These are phyloP conservation scores for Drosophila rellima DNA, from an alignment of 2,888 invertebrate species.

Conservation along the genomic window DNA sequence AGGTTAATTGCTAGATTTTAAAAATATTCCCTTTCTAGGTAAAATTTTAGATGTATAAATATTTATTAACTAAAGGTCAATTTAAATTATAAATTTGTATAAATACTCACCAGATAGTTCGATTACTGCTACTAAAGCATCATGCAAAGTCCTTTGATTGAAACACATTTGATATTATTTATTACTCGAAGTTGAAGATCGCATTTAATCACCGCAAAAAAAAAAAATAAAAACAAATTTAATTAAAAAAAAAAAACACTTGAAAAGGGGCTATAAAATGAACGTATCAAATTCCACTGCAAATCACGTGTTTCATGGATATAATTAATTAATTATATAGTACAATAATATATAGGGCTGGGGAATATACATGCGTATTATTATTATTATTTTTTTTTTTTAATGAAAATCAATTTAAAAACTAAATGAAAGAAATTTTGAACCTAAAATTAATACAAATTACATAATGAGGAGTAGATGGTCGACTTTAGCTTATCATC, in stretches of 20 bases:
- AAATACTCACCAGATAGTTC: background rate
- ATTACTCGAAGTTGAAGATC: slow-evolving; percentile 36
- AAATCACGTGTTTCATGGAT: slow-evolving; percentile 2
- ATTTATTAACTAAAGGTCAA: background rate
- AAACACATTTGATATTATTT: slow-evolving; percentile 15
- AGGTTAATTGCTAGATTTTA: too few relatives aligned
- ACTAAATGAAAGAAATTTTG: slow-evolving; percentile 8
- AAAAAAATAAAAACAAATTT: slow-evolving; percentile 4
- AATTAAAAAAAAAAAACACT: slow-evolving; percentile 1
- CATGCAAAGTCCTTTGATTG: background rate
- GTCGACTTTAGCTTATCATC: background rate
- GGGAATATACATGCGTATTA: background rate
- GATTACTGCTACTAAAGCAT: background rate
- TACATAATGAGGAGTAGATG: slow-evolving; percentile 3
- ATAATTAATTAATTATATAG: slow-evolving; percentile 2
- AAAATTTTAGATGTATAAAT: too few relatives aligned
- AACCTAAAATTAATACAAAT: slow-evolving; percentile 19
- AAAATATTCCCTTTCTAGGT: too few relatives aligned
- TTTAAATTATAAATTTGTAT: background rate
- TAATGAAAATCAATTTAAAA: too few relatives aligned
- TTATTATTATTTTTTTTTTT: too few relatives aligned
- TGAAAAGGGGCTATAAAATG: slow-evolving; percentile 12
- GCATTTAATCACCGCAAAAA: slow-evolving; percentile 39
- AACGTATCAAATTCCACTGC: slow-evolving; percentile 4
- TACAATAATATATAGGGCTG: slow-evolving; percentile 6